Percentiles rank a stretch among this genome's conserved stretches.
Evolutionary conservation across 2,113 vertebrate species (phyloP).

Genomic region (Macheiramphus alcinus): DNA sequence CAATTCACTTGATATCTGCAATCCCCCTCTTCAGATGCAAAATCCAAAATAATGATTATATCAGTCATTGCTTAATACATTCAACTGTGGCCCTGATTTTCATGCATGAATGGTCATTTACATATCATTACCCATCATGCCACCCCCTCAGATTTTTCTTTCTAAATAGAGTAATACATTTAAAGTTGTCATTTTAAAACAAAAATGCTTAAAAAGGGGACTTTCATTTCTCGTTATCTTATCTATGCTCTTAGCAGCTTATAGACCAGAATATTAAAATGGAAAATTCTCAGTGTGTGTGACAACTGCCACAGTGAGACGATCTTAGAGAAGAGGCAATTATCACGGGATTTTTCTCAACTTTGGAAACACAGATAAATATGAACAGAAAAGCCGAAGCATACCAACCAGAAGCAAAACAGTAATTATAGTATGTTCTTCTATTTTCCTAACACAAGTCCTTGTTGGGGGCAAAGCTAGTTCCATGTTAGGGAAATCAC

Average conservation of each 20-base stretch:
- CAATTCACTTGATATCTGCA: slow-evolving; percentile 37
- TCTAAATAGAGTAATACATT: slow-evolving; percentile 42
- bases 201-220: not conserved
- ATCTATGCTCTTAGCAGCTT: slow-evolving; percentile 1
- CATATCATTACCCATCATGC: slow-evolving; percentile 47
- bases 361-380: not conserved
- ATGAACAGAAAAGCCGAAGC: not conserved
- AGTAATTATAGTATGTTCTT: not conserved
- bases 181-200: slow-evolving; percentile 40
- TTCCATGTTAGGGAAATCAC: not conserved
- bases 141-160: slow-evolving; percentile 31
- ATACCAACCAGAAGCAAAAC: slow-evolving; percentile 29
- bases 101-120: slow-evolving; percentile 52
- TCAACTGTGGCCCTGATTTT: slow-evolving; percentile 48
- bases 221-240: slow-evolving; percentile 15
- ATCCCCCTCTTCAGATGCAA: slow-evolving; percentile 28
- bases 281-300: slow-evolving; percentile 11
- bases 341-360: slow-evolving; percentile 38
- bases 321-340: slow-evolving; percentile 9
- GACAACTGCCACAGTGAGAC: slow-evolving; percentile 17
- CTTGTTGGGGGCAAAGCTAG: not conserved
- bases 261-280: slow-evolving; percentile 28
- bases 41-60: slow-evolving; percentile 56
- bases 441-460: not conserved
- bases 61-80: slow-evolving; percentile 37